phyloP scores from a whole-genome alignment of 1,140 invertebrate species.

The Pemphigus obesinymphae region DNA sequence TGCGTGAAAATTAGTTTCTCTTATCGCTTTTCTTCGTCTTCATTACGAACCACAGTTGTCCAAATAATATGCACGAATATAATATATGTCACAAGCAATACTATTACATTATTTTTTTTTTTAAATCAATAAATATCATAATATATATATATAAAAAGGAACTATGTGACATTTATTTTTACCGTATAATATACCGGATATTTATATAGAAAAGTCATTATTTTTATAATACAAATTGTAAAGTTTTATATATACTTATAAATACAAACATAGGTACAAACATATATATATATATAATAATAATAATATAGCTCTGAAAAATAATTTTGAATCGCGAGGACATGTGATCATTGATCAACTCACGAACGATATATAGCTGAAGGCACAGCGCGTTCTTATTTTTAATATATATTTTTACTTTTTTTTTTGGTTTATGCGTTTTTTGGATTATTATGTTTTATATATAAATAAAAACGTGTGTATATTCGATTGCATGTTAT shows the following conservation, averaged over 20 bases:
- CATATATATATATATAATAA: constrained; percentile 35
- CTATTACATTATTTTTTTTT: constrained; percentile 14
- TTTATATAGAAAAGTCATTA: constrained; percentile 39
- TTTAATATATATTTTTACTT: too few relatives aligned
- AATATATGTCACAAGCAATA: constrained; percentile 37
- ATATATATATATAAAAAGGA: constrained; percentile 32
- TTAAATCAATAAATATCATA: neutral
- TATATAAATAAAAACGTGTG: constrained; percentile 29
- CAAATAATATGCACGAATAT: constrained; percentile 24
- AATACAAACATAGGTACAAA: constrained; percentile 41
- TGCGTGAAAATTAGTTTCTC: constrained; percentile 24
- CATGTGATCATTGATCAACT: neutral
- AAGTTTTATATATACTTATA: constrained; percentile 41
- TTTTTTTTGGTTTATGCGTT: constrained; percentile 32
- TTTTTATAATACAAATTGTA: constrained; percentile 40
- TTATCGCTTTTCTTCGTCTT: neutral
- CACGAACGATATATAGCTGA: constrained; percentile 9
- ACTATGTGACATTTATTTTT: constrained; percentile 41
- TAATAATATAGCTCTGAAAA: constrained; percentile 41
- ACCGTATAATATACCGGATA: neutral
- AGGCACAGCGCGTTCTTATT: constrained; percentile 22
- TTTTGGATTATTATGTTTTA: constrained; percentile 34
- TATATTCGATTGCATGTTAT: constrained; percentile 53
- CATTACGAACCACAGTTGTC: constrained; percentile 30
- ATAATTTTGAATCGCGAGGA: constrained; percentile 27